These are phyloP conservation scores for Indicator maculatus DNA, from an alignment of 2,113 vertebrate genomes.

Conservation along the genomic window DNA sequence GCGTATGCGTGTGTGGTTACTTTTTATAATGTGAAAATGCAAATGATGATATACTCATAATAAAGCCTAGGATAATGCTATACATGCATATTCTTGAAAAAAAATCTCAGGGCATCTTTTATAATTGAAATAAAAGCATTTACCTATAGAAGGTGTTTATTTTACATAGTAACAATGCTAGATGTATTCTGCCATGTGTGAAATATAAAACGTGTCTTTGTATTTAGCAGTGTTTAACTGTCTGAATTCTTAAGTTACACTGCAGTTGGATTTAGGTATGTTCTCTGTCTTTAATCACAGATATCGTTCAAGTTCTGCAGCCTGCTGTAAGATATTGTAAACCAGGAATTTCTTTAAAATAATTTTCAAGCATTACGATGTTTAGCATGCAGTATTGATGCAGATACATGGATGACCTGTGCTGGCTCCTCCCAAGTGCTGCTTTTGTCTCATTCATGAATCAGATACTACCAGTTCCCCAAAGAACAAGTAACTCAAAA, in stretches of 20 bases:
- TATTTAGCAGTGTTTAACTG: background rate
- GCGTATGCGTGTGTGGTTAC: conserved; percentile 75
- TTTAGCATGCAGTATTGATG: background rate
- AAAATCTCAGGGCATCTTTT: conserved; percentile 69
- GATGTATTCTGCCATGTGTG: background rate
- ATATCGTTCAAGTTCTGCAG: background rate
- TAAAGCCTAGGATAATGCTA: conserved; percentile 78
- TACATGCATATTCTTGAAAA: conserved; percentile 75
- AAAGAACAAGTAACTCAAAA: background rate
- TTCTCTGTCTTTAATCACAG: background rate
- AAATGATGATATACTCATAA: conserved; percentile 74
- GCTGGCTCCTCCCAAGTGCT: background rate
- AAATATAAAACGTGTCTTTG: background rate
- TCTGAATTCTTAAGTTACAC: background rate
- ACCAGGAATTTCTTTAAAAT: background rate
- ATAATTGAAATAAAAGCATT: conserved; percentile 43
- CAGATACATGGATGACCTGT: background rate
- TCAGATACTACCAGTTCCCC: background rate
- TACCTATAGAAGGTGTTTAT: conserved; percentile 35
- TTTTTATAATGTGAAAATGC: conserved; percentile 81
- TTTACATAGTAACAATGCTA: conserved; percentile 20
- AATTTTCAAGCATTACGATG: background rate
- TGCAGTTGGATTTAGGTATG: background rate
- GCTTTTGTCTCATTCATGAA: background rate
- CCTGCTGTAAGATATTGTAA: background rate